phyloP scores from a whole-genome alignment of 2,113 vertebrate genomes.

The Irena cyanogastra region DNA sequence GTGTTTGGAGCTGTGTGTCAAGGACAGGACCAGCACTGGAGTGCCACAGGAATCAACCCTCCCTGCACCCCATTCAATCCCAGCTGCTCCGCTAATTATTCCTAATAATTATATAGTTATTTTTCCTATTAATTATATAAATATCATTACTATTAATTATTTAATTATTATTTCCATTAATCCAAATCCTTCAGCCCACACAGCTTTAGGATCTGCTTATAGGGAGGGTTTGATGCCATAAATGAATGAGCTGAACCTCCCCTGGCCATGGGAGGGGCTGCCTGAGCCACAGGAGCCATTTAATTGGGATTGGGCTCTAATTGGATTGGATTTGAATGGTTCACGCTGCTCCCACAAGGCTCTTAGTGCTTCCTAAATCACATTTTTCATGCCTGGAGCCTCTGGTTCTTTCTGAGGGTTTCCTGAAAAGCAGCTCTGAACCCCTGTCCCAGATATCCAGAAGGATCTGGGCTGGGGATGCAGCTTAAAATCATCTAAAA shows the following conservation, averaged over 20 bases:
- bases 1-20: neutral
- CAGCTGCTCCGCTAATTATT: conserved; percentile 22
- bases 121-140: neutral
- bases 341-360: conserved; percentile 13
- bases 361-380: conserved; percentile 38
- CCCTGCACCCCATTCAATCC: neutral
- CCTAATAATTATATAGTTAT: neutral
- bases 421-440: neutral
- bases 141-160: no score
- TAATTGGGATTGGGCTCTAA: conserved; percentile 45
- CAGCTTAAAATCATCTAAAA: neutral
- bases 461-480: neutral
- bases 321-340: conserved; percentile 40
- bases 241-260: neutral
- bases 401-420: neutral
- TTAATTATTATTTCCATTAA: neutral
- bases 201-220: neutral
- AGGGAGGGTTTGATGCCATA: conserved; percentile 17
- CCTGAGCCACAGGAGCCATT: neutral
- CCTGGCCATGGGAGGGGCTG: neutral
- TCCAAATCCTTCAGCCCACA: neutral
- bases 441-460: no score
- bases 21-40: neutral
- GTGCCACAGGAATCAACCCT: neutral
- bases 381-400: neutral